Base-by-base conservation (phyloP, 2,888 invertebrate species). In the Drosophila incognita region DNA sequence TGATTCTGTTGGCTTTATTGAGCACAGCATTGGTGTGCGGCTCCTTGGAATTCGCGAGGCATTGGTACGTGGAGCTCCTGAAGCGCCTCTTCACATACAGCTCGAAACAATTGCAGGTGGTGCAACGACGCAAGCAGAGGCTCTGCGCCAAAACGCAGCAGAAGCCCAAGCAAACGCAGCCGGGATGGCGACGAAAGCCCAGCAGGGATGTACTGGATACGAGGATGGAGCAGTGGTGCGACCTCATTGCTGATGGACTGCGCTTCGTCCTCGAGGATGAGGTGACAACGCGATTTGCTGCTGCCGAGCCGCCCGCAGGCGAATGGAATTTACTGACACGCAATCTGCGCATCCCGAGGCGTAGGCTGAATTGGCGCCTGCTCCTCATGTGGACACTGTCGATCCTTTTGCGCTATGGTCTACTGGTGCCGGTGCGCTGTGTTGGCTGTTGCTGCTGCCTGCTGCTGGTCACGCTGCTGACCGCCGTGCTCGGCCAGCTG, bases 301-400 rank as follows among this genome's bases (percentile, higher is more conserved):
- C 89, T 11, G 71, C 82, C 0, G 58, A 48, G 0, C n/a, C 53
- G 8, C 70, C 73, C 0, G 13, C 46, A 0, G 72, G 58, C 0
- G 67, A 77, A n/a, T 85, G 85, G 85, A 85, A 85, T 46, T 60
- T 87, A 13, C 57, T 86, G 10, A 81, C 81, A 0, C 82, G 82
- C 4, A 76, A 76, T 29, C 35, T 89, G 10, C 51, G 67, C 4
- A 70, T 74, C 18, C 58, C 31, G 8, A 49, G 38, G 11, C 15
- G 60, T 0, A 38, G 54, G 0, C 73, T 87, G 13, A 69, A 49
- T 33, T 79, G 75, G 71, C 72, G 38, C 0, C 60, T 87, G n/a
- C n/a, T 33, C 1, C 0, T 56, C 0, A 35, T 71, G 11, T 89
- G 87, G 84, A 29, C 74, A 7, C 21, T 72, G 0, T 62, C 74